These are phyloP conservation scores for Drosophila affinis DNA, from an alignment of 2,888 invertebrate species.

Conservation along the genomic window DNA sequence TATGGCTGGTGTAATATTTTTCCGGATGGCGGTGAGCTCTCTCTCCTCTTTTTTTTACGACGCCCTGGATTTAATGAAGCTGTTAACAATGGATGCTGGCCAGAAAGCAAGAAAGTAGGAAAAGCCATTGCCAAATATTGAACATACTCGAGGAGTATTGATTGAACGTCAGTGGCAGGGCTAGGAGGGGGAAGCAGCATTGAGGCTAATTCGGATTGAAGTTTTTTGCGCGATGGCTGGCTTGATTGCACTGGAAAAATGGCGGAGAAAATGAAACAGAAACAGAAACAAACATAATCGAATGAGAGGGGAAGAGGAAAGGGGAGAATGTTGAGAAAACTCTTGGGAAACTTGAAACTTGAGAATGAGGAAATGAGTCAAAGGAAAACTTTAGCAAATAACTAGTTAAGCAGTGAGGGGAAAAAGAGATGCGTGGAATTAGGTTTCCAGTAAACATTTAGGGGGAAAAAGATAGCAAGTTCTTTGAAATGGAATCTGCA, in stretches of 20 bases:
- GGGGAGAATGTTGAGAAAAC: conserved; percentile 9
- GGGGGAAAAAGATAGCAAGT: too few relatives aligned
- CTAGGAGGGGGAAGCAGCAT: neutral
- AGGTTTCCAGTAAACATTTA: neutral
- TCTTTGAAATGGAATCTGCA: too few relatives aligned
- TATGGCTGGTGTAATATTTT: conserved; percentile 68
- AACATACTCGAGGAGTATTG: conserved; percentile 59
- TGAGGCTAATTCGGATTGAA: conserved; percentile 40
- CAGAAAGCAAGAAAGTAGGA: conserved; percentile 42
- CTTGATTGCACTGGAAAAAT: conserved; percentile 31
- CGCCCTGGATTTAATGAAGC: conserved; percentile 70
- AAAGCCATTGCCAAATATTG: conserved; percentile 67
- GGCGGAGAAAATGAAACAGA: conserved; percentile 15
- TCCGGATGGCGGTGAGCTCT: conserved; percentile 43
- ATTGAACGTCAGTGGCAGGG: conserved; percentile 34
- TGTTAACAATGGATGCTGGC: conserved; percentile 55
- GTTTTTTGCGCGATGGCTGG: conserved; percentile 17
- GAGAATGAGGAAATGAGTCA: conserved; percentile 20
- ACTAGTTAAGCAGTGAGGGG: neutral
- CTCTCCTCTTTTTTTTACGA: conserved; percentile 41
- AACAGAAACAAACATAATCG: conserved; percentile 34
- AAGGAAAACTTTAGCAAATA: conserved; percentile 23
- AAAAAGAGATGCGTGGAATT: neutral
- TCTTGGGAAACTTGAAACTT: conserved; percentile 14
- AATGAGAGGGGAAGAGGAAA: neutral